Conservation (phyloP, 2,113 vertebrate species). For the Arothron firmamentum region DNA sequence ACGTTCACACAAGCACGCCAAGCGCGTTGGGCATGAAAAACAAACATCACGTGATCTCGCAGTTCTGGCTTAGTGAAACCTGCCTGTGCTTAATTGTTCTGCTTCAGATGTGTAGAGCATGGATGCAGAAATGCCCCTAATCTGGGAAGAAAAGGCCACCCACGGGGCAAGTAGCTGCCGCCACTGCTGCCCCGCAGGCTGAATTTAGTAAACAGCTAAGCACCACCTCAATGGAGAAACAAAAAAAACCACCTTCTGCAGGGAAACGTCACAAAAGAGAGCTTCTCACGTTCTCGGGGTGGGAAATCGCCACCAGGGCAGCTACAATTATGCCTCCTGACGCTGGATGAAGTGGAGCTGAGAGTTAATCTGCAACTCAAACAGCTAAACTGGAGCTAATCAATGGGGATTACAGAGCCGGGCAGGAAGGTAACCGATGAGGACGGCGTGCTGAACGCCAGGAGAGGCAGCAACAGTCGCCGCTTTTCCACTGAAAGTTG, state of each 20-base stretch:
- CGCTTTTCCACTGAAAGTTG: not conserved
- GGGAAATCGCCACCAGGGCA: constrained; percentile 59
- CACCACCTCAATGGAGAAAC: constrained; percentile 35
- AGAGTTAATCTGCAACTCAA: constrained; percentile 70
- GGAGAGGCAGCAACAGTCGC: too few species aligned
- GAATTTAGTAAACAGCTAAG: constrained; percentile 58
- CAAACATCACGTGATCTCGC: constrained; percentile 57
- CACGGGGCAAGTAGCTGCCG: constrained; percentile 66
- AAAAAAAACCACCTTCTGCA: constrained; percentile 47
- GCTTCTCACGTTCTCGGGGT: constrained; percentile 53
- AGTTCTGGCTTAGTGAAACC: constrained; percentile 46
- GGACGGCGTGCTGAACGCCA: too few species aligned
- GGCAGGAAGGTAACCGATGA: constrained; percentile 15
- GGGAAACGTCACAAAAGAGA: constrained; percentile 60
- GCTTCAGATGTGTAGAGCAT: constrained; percentile 40
- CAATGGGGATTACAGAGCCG: constrained; percentile 64
- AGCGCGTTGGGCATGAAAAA: constrained; percentile 58
- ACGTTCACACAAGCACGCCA: constrained; percentile 44
- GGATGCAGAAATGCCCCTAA: constrained; percentile 53
- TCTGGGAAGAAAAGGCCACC: constrained; percentile 59
- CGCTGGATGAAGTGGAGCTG: constrained; percentile 54
- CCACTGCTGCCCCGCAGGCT: constrained; percentile 53
- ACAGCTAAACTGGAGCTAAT: constrained; percentile 65
- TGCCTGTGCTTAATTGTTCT: constrained; percentile 52
- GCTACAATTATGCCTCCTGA: constrained; percentile 64